Conservation (phyloP, 2,113 vertebrate genomes). For the Neotragus pygmaeus region DNA sequence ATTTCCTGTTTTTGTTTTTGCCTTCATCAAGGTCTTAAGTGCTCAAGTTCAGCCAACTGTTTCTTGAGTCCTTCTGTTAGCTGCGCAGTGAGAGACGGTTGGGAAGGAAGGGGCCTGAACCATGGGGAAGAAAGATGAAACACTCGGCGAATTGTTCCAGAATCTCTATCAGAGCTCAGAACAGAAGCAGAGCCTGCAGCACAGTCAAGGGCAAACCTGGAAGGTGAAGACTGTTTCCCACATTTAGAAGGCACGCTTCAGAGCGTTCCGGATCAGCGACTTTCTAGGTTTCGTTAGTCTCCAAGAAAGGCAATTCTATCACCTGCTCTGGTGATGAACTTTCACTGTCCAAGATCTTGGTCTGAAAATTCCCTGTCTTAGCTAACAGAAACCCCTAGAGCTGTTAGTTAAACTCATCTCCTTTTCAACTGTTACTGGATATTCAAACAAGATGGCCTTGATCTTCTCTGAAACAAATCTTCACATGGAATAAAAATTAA, state of each 20-base stretch:
- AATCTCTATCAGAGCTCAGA: neutral
- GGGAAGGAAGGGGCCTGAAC: neutral
- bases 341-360: neutral
- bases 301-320: neutral
- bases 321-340: neutral
- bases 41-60: neutral
- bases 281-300: neutral
- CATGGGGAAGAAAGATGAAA: neutral
- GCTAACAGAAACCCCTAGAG: neutral
- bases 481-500: neutral
- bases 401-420: conserved; percentile 7
- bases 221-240: neutral
- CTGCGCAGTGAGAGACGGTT: neutral
- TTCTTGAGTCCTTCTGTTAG: neutral
- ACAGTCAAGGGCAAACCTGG: neutral
- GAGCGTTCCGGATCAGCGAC: neutral
- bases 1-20: conserved; percentile 17
- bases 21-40: neutral
- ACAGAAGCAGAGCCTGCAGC: neutral
- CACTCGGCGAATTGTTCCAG: neutral
- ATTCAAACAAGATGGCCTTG: neutral
- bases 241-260: neutral
- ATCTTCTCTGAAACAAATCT: neutral
- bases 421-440: neutral
- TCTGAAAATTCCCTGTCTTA: neutral